Evolutionary conservation across 2,113 vertebrate genomes (phyloP).

Genomic region (Sebastes schlegelii): DNA sequence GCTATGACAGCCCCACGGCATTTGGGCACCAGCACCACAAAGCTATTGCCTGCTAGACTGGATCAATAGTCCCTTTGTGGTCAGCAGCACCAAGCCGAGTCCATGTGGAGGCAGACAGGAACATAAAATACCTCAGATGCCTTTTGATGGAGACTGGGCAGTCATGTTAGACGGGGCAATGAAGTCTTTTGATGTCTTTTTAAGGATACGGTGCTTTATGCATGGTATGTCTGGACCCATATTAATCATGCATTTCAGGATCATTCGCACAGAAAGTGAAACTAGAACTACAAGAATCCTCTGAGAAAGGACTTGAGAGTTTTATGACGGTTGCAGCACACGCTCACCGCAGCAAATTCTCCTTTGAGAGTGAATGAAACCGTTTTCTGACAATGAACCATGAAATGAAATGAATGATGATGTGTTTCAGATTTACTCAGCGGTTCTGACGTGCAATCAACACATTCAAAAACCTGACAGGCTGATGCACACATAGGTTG

Average conservation of each 20-base stretch:
- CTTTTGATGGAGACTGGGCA: conserved; percentile 49
- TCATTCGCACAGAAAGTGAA: conserved; percentile 25
- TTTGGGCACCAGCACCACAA: conserved; percentile 48
- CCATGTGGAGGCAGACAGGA: conserved; percentile 61
- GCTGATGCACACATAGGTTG: conserved; percentile 14
- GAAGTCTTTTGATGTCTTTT: conserved; percentile 26
- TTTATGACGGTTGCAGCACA: conserved; percentile 20
- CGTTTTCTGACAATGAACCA: conserved; percentile 6
- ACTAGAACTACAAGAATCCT: background rate
- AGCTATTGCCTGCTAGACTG: conserved; percentile 59
- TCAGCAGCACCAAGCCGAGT: conserved; percentile 57
- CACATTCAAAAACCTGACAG: conserved; percentile 10
- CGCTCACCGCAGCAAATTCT: conserved; percentile 26
- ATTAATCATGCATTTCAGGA: conserved; percentile 33
- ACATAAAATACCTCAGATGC: conserved; percentile 59
- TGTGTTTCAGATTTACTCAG: conserved; percentile 39
- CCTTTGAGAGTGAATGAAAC: conserved; percentile 7
- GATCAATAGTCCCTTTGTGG: conserved; percentile 75
- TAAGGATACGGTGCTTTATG: conserved; percentile 2
- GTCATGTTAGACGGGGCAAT: conserved; percentile 33
- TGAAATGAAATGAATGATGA: conserved; percentile 44
- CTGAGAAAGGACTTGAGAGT: conserved; percentile 2
- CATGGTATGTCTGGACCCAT: conserved; percentile 25
- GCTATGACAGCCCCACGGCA: conserved; percentile 52
- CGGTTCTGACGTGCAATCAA: conserved; percentile 26